These are phyloP conservation scores for Orthosia gothica DNA, from an alignment of 2,888 invertebrate species.

Conservation along the genomic window DNA sequence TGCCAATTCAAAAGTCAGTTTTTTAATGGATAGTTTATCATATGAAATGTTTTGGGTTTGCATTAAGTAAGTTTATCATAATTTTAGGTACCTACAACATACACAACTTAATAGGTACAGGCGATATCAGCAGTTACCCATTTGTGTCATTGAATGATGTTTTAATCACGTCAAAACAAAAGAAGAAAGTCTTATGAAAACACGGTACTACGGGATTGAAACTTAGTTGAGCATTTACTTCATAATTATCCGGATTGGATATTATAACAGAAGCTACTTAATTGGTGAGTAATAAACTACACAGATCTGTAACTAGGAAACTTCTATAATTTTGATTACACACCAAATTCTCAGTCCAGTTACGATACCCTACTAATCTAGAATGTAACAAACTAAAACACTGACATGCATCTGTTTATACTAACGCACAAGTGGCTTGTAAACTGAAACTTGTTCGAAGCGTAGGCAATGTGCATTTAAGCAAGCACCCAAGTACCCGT, in stretches of 20 bases:
- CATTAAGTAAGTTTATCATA: background rate
- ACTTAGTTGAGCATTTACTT: background rate
- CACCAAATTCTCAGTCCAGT: conserved; percentile 4
- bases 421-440: conserved; percentile 26
- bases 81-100: background rate
- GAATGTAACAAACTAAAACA: background rate
- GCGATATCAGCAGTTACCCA: too few species aligned
- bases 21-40: background rate
- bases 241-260: background rate
- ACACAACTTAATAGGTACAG: background rate
- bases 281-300: background rate
- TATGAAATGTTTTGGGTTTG: background rate
- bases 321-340: conserved; percentile 12
- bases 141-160: too few species aligned
- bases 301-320: background rate
- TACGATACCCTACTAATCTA: background rate
- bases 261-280: background rate
- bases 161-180: too few species aligned
- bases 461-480: conserved; percentile 37
- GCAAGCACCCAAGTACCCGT: conserved; percentile 32
- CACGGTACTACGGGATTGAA: background rate
- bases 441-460: conserved; percentile 21
- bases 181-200: background rate
- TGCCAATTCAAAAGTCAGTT: background rate
- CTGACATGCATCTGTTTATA: conserved; percentile 16